phyloP scores from a whole-genome alignment of 2,797 vertebrate species.

The Lycodopsis pacificus region DNA sequence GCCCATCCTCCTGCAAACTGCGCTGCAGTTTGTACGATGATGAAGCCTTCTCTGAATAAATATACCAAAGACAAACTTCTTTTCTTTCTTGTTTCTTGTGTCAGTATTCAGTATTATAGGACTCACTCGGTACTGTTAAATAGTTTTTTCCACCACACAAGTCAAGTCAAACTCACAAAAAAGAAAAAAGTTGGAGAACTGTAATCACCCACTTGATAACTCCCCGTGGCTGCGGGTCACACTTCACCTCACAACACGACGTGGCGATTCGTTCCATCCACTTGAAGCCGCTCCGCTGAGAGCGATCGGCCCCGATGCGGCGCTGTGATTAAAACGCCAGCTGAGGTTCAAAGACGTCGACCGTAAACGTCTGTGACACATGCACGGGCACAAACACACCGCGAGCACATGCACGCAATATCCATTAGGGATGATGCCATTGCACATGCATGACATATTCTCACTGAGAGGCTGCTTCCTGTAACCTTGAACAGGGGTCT shows the following conservation, averaged over 20 bases:
- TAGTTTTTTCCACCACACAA: background rate
- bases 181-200: conserved; percentile 29
- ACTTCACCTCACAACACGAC: conserved; percentile 38
- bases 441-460: conserved; percentile 4
- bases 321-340: conserved; percentile 51
- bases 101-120: too few species aligned
- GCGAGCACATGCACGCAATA: conserved; percentile 1
- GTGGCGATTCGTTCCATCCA: conserved; percentile 33
- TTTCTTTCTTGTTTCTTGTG: too few species aligned
- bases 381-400: background rate
- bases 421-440: conserved; percentile 8
- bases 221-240: conserved; percentile 31
- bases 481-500: conserved; percentile 25
- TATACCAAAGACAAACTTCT: too few species aligned
- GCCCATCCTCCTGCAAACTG: too few species aligned
- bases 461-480: conserved; percentile 19
- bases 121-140: too few species aligned
- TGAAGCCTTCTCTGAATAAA: too few species aligned
- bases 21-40: too few species aligned
- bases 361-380: conserved; percentile 37
- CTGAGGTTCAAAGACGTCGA: conserved; percentile 15
- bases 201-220: conserved; percentile 32
- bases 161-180: conserved; percentile 7
- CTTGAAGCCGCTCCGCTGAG: background rate
- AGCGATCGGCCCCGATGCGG: conserved; percentile 14